Evolutionary conservation across 2,888 invertebrate species (phyloP).

Genomic region (Tipula unca): DNA sequence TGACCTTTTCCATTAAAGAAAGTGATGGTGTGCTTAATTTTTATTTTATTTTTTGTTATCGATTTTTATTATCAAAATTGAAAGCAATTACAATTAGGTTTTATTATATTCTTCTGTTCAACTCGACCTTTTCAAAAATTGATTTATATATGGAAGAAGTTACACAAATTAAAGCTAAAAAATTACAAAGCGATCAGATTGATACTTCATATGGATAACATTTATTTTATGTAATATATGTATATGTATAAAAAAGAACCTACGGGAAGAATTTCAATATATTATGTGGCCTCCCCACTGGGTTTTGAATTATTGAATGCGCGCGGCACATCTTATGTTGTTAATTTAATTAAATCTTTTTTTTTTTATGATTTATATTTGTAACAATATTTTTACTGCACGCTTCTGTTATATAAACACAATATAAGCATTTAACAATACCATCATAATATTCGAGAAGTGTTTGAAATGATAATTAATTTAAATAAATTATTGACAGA

Average conservation of each 20-base stretch:
- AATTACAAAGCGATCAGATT: background rate
- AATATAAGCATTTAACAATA: background rate
- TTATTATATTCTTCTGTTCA: background rate
- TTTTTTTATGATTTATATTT: background rate
- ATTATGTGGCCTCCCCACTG: background rate
- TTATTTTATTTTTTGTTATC: background rate
- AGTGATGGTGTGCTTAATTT: background rate
- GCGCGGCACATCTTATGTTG: background rate
- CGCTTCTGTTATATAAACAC: background rate
- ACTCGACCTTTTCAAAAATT: background rate
- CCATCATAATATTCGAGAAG: background rate
- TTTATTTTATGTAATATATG: background rate
- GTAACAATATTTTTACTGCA: background rate
- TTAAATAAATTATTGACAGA: background rate
- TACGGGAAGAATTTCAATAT: background rate
- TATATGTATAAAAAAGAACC: background rate
- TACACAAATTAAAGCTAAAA: background rate
- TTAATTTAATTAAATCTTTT: background rate
- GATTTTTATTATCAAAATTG: background rate
- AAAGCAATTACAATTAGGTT: background rate
- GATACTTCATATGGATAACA: background rate
- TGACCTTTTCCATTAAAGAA: conserved; percentile 14
- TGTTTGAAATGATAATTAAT: background rate
- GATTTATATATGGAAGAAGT: background rate
- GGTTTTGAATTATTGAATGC: background rate